Percentiles rank a stretch among this genome's conserved stretches.
Conservation (phyloP, 2,113 vertebrate species). For the Sebastes schlegelii region DNA sequence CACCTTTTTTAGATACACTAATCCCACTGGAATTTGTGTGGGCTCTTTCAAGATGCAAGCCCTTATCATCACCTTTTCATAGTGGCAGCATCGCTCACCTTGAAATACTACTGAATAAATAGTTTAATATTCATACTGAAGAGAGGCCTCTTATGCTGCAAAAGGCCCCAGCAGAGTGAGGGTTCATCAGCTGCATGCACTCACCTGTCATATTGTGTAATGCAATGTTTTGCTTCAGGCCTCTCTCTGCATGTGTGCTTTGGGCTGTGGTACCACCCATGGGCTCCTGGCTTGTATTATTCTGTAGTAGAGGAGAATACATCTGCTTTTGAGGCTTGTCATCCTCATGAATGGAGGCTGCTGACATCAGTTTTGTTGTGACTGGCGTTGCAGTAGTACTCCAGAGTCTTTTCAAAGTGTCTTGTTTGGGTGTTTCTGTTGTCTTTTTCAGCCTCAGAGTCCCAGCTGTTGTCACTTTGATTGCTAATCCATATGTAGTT, state of each 20-base stretch:
- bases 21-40: background rate
- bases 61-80: background rate
- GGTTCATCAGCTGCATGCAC: background rate
- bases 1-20: slow-evolving; percentile 5
- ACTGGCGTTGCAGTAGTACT: background rate
- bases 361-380: slow-evolving; percentile 13
- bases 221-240: slow-evolving; percentile 8
- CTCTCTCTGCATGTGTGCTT: background rate
- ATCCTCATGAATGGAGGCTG: background rate
- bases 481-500: background rate
- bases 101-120: background rate
- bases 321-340: slow-evolving; percentile 3
- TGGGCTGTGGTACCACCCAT: background rate
- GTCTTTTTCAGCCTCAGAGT: background rate
- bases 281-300: background rate
- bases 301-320: background rate
- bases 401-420: background rate
- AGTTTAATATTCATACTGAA: background rate
- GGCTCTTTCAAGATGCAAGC: background rate
- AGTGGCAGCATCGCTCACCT: background rate
- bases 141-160: background rate
- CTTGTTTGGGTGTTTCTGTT: slow-evolving; percentile 1
- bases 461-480: background rate
- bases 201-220: slow-evolving; percentile 56
- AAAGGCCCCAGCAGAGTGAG: background rate